Conservation (phyloP, 2,113 vertebrate species). For the Glaucidium brasilianum region DNA sequence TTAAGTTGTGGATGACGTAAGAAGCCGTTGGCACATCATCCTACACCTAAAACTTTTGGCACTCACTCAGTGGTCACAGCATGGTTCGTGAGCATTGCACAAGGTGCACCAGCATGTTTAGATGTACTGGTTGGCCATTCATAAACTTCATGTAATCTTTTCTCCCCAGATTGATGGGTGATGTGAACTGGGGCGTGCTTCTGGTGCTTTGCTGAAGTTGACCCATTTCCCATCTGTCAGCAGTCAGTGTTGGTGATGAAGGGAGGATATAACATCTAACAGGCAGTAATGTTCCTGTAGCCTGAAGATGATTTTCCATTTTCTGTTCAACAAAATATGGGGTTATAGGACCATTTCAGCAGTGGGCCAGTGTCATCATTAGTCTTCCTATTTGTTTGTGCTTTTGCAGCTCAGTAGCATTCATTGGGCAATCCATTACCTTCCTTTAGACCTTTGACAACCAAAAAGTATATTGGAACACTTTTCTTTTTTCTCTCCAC, state of each 20-base stretch:
- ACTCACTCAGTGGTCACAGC: background rate
- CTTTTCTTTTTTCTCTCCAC: background rate
- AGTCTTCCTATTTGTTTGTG: background rate
- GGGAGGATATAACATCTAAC: background rate
- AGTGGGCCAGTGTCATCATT: background rate
- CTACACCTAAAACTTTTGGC: background rate
- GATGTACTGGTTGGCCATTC: background rate
- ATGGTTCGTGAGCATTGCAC: background rate
- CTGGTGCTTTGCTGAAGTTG: background rate
- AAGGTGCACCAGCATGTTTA: background rate
- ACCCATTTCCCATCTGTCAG: background rate
- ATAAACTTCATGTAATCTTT: background rate
- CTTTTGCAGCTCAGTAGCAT: background rate
- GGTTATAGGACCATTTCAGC: background rate
- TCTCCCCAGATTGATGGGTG: background rate
- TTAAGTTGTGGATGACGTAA: background rate
- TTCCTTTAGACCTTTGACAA: background rate
- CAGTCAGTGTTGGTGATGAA: background rate
- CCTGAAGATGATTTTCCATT: background rate
- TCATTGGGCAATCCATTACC: background rate
- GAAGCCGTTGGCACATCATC: background rate
- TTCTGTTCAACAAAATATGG: background rate
- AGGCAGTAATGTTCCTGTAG: background rate
- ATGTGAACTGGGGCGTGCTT: background rate
- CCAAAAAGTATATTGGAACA: fast-evolving